Base-by-base conservation (phyloP, 2,797 vertebrate genomes). In the Xyrichtys novacula region DNA sequence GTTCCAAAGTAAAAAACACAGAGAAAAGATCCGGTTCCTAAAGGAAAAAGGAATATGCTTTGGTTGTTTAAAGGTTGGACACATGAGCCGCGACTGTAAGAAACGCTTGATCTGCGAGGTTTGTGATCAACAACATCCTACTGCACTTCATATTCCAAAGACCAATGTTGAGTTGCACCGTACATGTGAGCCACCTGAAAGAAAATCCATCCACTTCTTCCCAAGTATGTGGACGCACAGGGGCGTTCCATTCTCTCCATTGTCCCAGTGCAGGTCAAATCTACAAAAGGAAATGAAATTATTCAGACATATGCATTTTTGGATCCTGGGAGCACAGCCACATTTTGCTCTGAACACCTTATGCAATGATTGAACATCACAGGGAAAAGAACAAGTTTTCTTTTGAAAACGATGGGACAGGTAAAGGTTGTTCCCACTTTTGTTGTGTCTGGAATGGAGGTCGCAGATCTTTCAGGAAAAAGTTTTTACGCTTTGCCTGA, bases 21-120 rank as follows among this genome's bases (percentile, higher is more conserved):
- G 39, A 42, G n/a, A 42, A 39, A 39, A 39, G 38, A 39, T 39
- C 38, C 38, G 16, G 5, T n/a, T 39, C 5, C 6, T 39, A 17
- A 39, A 39, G 15, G 16, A 39, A 17, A 39, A 39, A 5, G 38
- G 38, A 39, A 39, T 39, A 6, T 39, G 38, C 11, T 39, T 39
- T 14, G 50, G 52, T 6, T 54, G 57, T 8, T 63, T 38, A 14
- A 62, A 50, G 11, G 29, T 29, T 44, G 42, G 42, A 22, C 42
- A 23, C 42, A 44, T 14, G 4, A 44, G 42, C 19, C 36, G 36
- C 5, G 36, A 39, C 17, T 39, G 38, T 17, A 39, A 29, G 1
- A 39, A 39, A 16, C 16, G 38, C 16, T 17, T n/a, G 38, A n/a
- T 39, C 16, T 39, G 38, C 6, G 16, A 39, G 16, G 15, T 16